A percentile compares a stretch with the other conserved stretches of the same genome.
These are phyloP conservation scores for Murina feae DNA, from an alignment of 2,113 vertebrate genomes.

Conservation along the genomic window DNA sequence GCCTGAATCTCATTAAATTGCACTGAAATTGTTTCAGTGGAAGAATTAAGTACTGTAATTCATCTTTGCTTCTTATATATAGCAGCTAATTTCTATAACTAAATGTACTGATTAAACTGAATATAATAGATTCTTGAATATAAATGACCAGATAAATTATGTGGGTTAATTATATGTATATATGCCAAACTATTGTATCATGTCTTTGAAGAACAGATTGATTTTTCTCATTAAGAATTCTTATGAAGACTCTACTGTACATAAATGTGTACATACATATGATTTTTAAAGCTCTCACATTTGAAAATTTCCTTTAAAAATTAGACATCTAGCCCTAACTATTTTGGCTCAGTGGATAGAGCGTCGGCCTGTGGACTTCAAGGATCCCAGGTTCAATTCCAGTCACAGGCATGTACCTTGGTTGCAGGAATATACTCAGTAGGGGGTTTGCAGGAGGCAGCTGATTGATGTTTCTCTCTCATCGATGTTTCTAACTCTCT, in stretches of 20 bases:
- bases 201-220: conserved; percentile 9
- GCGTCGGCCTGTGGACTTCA: no score
- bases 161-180: background rate
- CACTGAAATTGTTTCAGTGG: conserved; percentile 64
- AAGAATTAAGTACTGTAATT: conserved; percentile 59
- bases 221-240: conserved; percentile 35
- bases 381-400: no score
- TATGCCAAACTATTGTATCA: background rate
- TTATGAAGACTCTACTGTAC: conserved; percentile 20
- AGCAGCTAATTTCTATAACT: conserved; percentile 44
- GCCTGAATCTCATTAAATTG: conserved; percentile 66
- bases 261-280: conserved; percentile 20
- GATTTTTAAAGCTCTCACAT: conserved; percentile 47
- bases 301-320: conserved; percentile 52
- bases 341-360: no score
- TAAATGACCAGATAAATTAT: conserved; percentile 56
- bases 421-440: no score
- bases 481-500: no score
- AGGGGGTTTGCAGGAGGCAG: no score
- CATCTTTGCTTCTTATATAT: conserved; percentile 52
- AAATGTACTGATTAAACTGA: conserved; percentile 53
- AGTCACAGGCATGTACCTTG: no score
- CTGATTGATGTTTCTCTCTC: no score
- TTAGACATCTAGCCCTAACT: conserved; percentile 47
- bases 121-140: conserved; percentile 46